These are phyloP conservation scores for Patella caerulea DNA, from an alignment of 2,888 invertebrate species.

Conservation along the genomic window DNA sequence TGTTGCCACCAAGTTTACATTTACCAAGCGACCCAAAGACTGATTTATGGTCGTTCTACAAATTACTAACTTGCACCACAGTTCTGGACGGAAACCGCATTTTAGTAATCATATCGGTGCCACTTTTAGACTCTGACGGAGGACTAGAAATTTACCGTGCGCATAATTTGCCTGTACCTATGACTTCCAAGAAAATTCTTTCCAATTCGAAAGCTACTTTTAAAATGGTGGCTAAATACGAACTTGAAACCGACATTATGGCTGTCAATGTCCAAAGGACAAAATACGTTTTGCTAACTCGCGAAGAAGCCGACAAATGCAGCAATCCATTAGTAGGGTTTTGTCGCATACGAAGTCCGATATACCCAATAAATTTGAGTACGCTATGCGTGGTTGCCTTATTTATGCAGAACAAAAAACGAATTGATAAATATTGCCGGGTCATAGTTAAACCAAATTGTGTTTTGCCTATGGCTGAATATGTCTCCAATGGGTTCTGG, in stretches of 20 bases:
- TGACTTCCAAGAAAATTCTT: background rate
- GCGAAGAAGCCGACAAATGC: background rate
- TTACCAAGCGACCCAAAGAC: background rate
- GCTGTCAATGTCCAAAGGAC: background rate
- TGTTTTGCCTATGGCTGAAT: background rate
- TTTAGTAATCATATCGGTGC: background rate
- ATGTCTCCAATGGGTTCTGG: background rate
- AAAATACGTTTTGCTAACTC: background rate
- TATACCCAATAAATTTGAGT: background rate
- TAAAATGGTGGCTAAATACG: background rate
- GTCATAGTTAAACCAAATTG: background rate
- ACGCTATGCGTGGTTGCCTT: background rate
- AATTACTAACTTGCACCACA: background rate
- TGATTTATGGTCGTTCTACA: background rate
- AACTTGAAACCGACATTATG: background rate
- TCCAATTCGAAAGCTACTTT: background rate
- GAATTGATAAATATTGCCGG: background rate
- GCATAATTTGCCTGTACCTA: background rate
- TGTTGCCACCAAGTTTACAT: no score
- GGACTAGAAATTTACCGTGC: background rate
- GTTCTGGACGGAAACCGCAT: background rate
- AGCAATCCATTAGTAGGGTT: background rate
- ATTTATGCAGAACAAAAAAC: background rate
- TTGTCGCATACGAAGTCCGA: slow-evolving; percentile 1
- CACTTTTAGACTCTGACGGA: background rate